Conservation (phyloP, 2,797 vertebrate species). For the Lutjanus argentimaculatus region DNA sequence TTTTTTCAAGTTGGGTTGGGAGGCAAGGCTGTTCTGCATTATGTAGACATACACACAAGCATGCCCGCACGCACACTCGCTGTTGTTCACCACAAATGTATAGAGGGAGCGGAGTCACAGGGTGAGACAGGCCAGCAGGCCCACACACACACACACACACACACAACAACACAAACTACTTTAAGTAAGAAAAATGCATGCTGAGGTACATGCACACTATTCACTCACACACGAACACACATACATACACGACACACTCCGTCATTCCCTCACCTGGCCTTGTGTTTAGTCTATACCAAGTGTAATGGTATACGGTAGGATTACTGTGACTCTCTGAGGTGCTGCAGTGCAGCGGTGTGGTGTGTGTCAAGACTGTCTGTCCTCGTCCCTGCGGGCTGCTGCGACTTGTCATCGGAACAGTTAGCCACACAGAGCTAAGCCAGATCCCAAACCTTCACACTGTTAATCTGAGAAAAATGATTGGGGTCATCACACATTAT, state of each 20-base stretch:
- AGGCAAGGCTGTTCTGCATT: slow-evolving; percentile 80
- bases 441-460: slow-evolving; percentile 56
- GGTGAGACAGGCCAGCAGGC: slow-evolving; percentile 65
- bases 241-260: slow-evolving; percentile 40
- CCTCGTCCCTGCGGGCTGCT: slow-evolving; percentile 58
- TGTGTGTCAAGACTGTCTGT: slow-evolving; percentile 77
- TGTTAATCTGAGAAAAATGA: slow-evolving; percentile 57
- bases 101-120: slow-evolving; percentile 47
- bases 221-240: slow-evolving; percentile 1
- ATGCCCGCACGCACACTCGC: slow-evolving; percentile 58
- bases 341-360: slow-evolving; percentile 67
- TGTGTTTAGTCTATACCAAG: slow-evolving; percentile 83
- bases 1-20: slow-evolving; percentile 57
- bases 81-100: slow-evolving; percentile 60
- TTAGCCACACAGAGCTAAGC: slow-evolving; percentile 56
- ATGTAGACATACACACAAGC: slow-evolving; percentile 67
- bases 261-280: slow-evolving; percentile 83
- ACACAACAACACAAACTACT: slow-evolving; percentile 41
- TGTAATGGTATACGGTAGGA: slow-evolving; percentile 83
- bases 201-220: slow-evolving; percentile 29
- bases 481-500: slow-evolving; percentile 40
- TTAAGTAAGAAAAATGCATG: slow-evolving; percentile 28
- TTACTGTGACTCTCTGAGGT: slow-evolving; percentile 74
- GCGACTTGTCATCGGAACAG: slow-evolving; percentile 69
- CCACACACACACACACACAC: slow-evolving; percentile 60